Evolutionary conservation across 2,888 invertebrate species (phyloP).

Genomic region (Lumbricus terrestris): DNA sequence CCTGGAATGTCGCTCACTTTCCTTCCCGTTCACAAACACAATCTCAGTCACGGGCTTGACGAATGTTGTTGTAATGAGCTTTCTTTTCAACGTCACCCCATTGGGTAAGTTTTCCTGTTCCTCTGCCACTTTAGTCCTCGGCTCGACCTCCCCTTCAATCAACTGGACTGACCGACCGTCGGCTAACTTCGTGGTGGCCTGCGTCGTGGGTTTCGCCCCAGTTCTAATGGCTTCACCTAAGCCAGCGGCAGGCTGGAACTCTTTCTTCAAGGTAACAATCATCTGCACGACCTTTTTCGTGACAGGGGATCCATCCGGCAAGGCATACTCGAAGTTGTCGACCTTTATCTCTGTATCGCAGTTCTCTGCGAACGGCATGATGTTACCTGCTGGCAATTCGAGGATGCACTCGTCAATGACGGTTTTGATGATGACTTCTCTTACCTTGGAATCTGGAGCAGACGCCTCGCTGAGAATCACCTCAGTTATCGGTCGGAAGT

Average conservation of each 20-base stretch:
- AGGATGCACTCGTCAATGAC: slow-evolving; percentile 21
- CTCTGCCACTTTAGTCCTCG: slow-evolving; percentile 23
- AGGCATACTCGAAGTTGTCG: background rate
- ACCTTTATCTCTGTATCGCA: slow-evolving; percentile 22
- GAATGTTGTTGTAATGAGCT: slow-evolving; percentile 27
- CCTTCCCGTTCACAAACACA: slow-evolving; percentile 14
- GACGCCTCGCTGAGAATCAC: slow-evolving; percentile 15
- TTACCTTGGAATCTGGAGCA: slow-evolving; percentile 6
- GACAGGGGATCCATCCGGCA: slow-evolving; percentile 15
- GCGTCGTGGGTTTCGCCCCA: background rate
- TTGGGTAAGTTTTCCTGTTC: slow-evolving; percentile 20
- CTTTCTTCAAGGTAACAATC: slow-evolving; percentile 18
- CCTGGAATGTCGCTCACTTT: background rate
- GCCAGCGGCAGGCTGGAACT: background rate
- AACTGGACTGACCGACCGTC: slow-evolving; percentile 8
- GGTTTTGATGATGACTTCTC: slow-evolving; percentile 16
- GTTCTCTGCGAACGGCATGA: slow-evolving; percentile 20
- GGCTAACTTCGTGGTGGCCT: background rate
- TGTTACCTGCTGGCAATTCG: slow-evolving; percentile 21
- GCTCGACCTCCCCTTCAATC: slow-evolving; percentile 23
- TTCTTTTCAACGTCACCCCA: slow-evolving; percentile 26
- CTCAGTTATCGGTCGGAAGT: slow-evolving; percentile 21
- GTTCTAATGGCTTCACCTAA: background rate
- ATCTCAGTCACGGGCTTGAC: slow-evolving; percentile 26
- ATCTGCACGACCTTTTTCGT: slow-evolving; percentile 20